Conservation (phyloP, 2,888 invertebrate species). For the Galerucella pusilla region DNA sequence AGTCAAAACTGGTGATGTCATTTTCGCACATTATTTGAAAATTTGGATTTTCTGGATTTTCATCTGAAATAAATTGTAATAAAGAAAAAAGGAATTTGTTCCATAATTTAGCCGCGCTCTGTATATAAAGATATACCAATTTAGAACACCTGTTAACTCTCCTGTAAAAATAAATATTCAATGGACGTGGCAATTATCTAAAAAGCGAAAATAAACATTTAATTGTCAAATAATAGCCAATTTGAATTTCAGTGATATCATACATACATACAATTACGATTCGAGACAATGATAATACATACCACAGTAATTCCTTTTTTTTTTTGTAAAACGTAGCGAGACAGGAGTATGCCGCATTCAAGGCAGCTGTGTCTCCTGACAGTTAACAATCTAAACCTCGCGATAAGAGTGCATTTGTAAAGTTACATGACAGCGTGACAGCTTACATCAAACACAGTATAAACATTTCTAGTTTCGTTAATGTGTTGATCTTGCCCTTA, state of each 20-base stretch:
- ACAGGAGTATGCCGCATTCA: slow-evolving; percentile 24
- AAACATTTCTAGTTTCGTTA: slow-evolving; percentile 56
- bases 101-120: too few species aligned
- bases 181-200: too few species aligned
- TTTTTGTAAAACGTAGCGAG: slow-evolving; percentile 11
- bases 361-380: slow-evolving; percentile 45
- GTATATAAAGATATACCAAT: too few species aligned
- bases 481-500: slow-evolving; percentile 58
- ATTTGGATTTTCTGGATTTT: too few species aligned
- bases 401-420: slow-evolving; percentile 54
- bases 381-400: slow-evolving; percentile 56
- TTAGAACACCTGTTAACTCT: too few species aligned
- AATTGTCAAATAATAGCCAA: too few species aligned
- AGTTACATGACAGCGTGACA: slow-evolving; percentile 59
- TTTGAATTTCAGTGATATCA: not conserved
- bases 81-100: too few species aligned
- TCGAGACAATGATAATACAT: not conserved
- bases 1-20: too few species aligned
- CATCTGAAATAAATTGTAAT: too few species aligned
- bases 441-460: slow-evolving; percentile 61
- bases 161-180: too few species aligned
- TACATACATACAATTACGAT: not conserved
- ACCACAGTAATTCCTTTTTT: slow-evolving; percentile 1
- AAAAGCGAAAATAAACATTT: too few species aligned
- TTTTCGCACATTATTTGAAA: too few species aligned